Conservation (phyloP, 2,113 vertebrate genomes). For the Sardina pilchardus region DNA sequence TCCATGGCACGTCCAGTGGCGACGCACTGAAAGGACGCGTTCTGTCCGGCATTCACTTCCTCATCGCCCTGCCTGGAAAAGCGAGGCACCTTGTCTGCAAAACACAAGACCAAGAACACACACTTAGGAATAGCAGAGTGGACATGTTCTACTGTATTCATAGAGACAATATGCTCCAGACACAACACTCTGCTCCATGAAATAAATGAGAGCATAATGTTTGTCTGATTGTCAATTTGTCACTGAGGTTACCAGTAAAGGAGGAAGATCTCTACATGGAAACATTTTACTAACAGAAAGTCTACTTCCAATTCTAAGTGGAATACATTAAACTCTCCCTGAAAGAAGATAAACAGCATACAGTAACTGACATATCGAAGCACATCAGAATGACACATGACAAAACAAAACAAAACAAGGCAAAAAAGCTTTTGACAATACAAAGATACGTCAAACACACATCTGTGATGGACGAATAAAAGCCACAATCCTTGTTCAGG, state of each 20-base stretch:
- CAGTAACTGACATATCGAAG: background rate
- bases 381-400: background rate
- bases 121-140: background rate
- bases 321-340: no score
- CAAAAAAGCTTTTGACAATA: background rate
- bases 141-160: background rate
- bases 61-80: conserved; percentile 82
- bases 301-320: no score
- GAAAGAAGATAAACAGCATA: no score
- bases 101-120: background rate
- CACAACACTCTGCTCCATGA: no score
- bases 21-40: conserved; percentile 82
- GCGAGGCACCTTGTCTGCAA: conserved; percentile 80
- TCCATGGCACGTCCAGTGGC: conserved; percentile 72
- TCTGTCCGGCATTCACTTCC: conserved; percentile 84
- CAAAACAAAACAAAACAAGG: background rate
- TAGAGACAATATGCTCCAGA: background rate
- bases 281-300: no score
- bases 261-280: no score
- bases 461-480: background rate
- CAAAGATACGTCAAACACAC: background rate
- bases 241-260: no score
- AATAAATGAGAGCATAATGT: no score
- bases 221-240: no score
- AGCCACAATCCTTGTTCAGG: background rate